Percentiles rank a stretch among this genome's conserved stretches.
phyloP scores from a whole-genome alignment of 1,140 invertebrate genomes.

The Tribolium castaneum region DNA sequence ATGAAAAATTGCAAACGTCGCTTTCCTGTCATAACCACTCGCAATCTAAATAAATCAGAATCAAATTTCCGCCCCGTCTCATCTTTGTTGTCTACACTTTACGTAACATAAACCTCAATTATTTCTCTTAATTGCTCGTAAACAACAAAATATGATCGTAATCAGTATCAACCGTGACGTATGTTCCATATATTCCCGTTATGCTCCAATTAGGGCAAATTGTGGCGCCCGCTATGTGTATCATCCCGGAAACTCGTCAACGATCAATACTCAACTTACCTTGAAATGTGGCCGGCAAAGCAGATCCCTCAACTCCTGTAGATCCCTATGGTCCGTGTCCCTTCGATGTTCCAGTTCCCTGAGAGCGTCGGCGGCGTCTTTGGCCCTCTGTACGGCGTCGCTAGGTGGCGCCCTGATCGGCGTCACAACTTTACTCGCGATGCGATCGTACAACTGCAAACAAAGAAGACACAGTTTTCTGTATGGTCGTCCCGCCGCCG shows the following conservation, averaged over 20 bases:
- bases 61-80: neutral
- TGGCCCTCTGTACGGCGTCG: conserved; percentile 82
- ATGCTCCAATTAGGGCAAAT: too few relatives aligned
- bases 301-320: conserved; percentile 83
- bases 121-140: too few relatives aligned
- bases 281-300: conserved; percentile 85
- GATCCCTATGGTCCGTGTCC: conserved; percentile 67
- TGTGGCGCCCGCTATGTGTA: neutral
- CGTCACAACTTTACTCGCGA: conserved; percentile 81
- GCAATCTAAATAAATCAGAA: neutral
- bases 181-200: too few relatives aligned
- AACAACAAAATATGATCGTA: neutral
- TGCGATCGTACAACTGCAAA: conserved; percentile 71
- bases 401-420: conserved; percentile 79
- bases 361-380: conserved; percentile 79
- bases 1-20: neutral
- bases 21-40: neutral
- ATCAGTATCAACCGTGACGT: neutral
- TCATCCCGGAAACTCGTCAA: neutral
- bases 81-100: neutral
- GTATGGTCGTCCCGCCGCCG: neutral
- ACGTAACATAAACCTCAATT: too few relatives aligned
- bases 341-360: conserved; percentile 69
- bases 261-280: conserved; percentile 68
- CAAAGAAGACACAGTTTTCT: conserved; percentile 3